phyloP scores from a whole-genome alignment of 2,113 vertebrate species.

The Rhabdornis inornatus region DNA sequence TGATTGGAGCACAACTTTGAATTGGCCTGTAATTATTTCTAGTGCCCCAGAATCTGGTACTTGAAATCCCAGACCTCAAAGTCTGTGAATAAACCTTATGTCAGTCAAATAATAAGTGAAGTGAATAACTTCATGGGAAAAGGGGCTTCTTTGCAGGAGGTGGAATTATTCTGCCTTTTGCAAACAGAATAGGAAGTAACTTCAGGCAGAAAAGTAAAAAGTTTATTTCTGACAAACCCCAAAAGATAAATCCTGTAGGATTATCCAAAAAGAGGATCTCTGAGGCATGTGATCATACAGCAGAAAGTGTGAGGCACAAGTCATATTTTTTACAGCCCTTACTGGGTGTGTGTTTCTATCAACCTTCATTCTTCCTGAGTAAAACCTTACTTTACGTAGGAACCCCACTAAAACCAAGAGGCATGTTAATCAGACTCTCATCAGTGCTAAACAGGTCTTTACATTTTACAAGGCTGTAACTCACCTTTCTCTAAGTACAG shows the following conservation, averaged over 20 bases:
- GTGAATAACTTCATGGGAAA: not conserved
- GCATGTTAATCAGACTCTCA: not conserved
- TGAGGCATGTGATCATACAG: not conserved
- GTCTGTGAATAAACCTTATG: not conserved
- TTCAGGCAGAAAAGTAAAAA: not conserved
- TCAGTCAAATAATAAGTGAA: not conserved
- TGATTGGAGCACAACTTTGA: not conserved
- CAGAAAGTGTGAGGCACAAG: not conserved
- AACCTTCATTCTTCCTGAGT: not conserved
- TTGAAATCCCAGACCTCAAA: not conserved
- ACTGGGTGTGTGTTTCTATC: not conserved
- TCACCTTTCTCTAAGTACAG: not conserved
- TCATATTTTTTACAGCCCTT: not conserved
- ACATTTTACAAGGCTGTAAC: not conserved
- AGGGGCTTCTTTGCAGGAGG: not conserved
- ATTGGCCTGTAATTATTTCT: not conserved
- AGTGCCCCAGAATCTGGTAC: not conserved
- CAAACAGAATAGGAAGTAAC: not conserved
- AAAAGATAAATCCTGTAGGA: not conserved
- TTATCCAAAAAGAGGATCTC: not conserved
- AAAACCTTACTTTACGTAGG: not conserved
- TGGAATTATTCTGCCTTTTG: not conserved
- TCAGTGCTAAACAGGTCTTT: not conserved
- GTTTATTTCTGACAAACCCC: rapidly evolving
- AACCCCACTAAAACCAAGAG: not conserved